phyloP scores from a whole-genome alignment of 2,888 invertebrate genomes.

The Pteria penguin region DNA sequence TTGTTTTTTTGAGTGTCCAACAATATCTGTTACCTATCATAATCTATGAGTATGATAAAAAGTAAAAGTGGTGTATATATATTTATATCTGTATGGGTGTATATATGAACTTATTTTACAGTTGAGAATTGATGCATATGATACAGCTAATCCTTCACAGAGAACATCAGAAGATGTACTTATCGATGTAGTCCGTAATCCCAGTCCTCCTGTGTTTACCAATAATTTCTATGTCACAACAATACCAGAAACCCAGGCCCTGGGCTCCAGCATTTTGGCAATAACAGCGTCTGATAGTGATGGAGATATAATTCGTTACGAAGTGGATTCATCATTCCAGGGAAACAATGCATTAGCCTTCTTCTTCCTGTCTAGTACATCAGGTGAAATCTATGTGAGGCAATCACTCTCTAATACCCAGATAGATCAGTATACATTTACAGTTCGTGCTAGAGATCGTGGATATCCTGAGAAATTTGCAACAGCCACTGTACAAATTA shows the following conservation, averaged over 20 bases:
- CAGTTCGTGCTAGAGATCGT: constrained; percentile 55
- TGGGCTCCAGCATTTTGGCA: constrained; percentile 84
- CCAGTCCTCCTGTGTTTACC: constrained; percentile 57
- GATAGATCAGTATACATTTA: constrained; percentile 53
- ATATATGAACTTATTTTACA: too few relatives aligned
- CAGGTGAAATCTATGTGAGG: constrained; percentile 58
- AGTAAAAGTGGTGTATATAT: too few relatives aligned
- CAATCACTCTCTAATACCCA: constrained; percentile 38
- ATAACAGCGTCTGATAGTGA: constrained; percentile 80
- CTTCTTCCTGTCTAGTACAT: constrained; percentile 46
- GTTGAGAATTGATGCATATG: constrained; percentile 64
- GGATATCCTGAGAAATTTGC: constrained; percentile 61
- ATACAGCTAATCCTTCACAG: constrained; percentile 54
- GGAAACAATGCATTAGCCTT: constrained; percentile 32
- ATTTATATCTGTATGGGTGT: too few relatives aligned
- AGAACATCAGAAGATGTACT: constrained; percentile 53
- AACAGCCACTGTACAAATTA: constrained; percentile 59
- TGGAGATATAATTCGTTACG: constrained; percentile 55
- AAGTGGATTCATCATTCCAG: constrained; percentile 39
- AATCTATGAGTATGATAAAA: too few relatives aligned
- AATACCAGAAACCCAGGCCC: constrained; percentile 60
- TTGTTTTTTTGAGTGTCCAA: background rate
- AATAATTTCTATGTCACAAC: constrained; percentile 48
- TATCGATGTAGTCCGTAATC: constrained; percentile 65
- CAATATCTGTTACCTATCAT: background rate